Conservation (phyloP, 2,797 vertebrate genomes). For the Sebastes hubbsi region DNA sequence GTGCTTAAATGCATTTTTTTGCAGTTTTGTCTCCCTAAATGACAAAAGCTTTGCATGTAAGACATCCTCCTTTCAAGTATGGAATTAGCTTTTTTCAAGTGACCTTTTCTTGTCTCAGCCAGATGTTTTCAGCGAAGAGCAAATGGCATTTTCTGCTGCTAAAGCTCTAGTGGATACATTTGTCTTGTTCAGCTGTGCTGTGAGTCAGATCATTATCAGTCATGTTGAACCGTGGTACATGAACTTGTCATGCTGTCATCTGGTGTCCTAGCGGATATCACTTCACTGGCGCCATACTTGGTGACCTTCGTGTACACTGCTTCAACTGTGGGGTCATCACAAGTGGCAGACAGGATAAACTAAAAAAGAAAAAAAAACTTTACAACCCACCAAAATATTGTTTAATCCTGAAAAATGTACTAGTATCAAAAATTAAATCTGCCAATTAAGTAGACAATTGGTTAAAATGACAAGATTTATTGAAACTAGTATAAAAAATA, state of each 20-base stretch:
- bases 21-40: conserved; percentile 24
- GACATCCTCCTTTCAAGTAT: conserved; percentile 29
- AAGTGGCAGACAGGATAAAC: not conserved
- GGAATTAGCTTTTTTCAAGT: conserved; percentile 25
- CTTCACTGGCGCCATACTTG: not conserved
- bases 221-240: conserved; percentile 2
- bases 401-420: not conserved
- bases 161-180: conserved; percentile 25
- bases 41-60: conserved; percentile 31
- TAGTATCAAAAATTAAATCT: not conserved
- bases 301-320: not conserved
- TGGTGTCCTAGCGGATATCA: not conserved
- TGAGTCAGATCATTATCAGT: conserved; percentile 27
- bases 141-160: conserved; percentile 31
- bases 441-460: not conserved
- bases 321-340: not conserved
- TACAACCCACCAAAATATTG: not conserved
- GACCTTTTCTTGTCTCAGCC: conserved; percentile 48
- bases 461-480: not conserved
- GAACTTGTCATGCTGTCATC: conserved; percentile 13
- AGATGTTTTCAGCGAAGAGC: conserved; percentile 36
- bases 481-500: not conserved
- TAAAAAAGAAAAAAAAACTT: not conserved
- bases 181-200: conserved; percentile 31
- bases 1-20: conserved; percentile 1